Evolutionary conservation across 1,140 invertebrate species (phyloP), one percentile per base, ranked within the genome.

Genomic region (Hirudo medicinalis): DNA sequence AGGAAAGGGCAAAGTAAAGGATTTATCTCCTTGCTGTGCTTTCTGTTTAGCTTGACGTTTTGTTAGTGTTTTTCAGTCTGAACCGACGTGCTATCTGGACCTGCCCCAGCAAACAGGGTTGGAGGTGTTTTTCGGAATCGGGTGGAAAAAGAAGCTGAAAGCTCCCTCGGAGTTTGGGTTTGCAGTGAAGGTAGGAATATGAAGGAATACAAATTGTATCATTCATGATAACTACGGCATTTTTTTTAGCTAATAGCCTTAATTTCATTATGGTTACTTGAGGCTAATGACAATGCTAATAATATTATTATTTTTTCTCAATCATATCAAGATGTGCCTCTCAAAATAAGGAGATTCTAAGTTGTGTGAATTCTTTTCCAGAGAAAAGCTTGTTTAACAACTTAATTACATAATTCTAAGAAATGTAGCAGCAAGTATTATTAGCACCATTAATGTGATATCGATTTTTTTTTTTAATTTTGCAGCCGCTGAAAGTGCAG

Each of bases 81-180:
- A 63, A n/a, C 22, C 57, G 15, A 63, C 57, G 29, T 63, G 22
- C 22, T 63, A 63, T 20, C 19, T 22, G 3, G 57, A 53, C n/a
- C 9, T 70, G 69, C 8, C 8, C n/a, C 67, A 13, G 27, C 67
- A 36, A 17, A 29, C 19, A 6, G 67, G 19, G 20, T 20, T 9
- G n/a, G 69, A 54, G 43, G 69, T 70, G 19, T 70, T 22, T 54
- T 27, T 27, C 8, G 40, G 69, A 9, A 36, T 54, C n/a, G 53
- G 22, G 13, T 49, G 43, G 43, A 70, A 70, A 54, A 70, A 70
- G 69, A 70, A 70, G 43, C 53, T 70, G 13, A 70, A 70, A 19
- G 69, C 69, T 20, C 69, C 69, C 36, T 22, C 69, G 15, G 69
- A 70, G 25, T 70, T 70, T 70, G 69, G 69, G 22, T 49, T 70